Base-by-base conservation (phyloP, 2,888 invertebrate species). In the Scaptomyza caliginosa region DNA sequence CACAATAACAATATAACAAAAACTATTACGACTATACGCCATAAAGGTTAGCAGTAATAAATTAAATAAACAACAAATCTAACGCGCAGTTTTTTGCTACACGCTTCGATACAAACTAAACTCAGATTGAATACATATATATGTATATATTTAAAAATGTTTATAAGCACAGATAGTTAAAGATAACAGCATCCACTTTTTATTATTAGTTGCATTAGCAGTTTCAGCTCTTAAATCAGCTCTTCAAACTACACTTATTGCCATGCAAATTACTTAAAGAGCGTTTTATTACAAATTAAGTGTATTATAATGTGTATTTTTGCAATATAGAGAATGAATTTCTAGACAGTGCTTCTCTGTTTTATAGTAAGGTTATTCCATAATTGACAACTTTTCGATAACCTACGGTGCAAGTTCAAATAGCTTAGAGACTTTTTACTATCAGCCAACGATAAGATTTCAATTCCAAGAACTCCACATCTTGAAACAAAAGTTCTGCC, bases 71-170 rank as follows among this genome's bases (percentile, higher is more conserved):
- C 50, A 67, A 28, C 17, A 28, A 59, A 60, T 56, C 74, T 86
- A 83, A 80, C 67, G 68, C 81, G 81, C 58, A 81, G 65, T 81
- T 86, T 69, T 69, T 26, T 57, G 42, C 54, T 39, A 16, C 50
- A 55, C 62, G 46, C 60, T 67, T 21, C 30, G 28, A n/a, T n/a
- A n/a, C n/a, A n/a, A n/a, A n/a, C n/a, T n/a, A n/a, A n/a, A n/a
- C 32, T 11, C 8, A 24, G 8, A 6, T 24, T 24, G 24, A 24
- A 24, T 24, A 56, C 7, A 38, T 16, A 16, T 17, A 49, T 32
- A 32, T 24, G 42, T 38, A 28, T 34, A 11, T 28, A 32, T 43
- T 5, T 28, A 13, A 10, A 28, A 23, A 21, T 16, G 4, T n/a
- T 11, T 21, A 28, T 42, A 10, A 8, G 36, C 32, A 0, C n/a